phyloP scores from a whole-genome alignment of 35 echinoderm and acorn worm species.

The Heliocidaris erythrogramma region DNA sequence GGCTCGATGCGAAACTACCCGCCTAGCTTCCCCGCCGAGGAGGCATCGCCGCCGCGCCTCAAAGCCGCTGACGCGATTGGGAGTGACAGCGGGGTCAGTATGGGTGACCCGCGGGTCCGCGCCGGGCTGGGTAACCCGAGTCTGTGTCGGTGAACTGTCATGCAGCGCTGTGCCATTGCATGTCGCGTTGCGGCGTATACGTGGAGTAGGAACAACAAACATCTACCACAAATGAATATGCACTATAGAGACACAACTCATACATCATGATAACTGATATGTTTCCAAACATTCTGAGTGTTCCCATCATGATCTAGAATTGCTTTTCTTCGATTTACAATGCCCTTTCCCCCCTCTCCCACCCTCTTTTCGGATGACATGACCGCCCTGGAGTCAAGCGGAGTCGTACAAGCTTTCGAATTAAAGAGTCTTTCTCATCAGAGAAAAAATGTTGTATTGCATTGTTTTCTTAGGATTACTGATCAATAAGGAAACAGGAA shows the following conservation, averaged over 20 bases:
- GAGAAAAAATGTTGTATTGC: neutral
- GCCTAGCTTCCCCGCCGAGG: slow-evolving; percentile 12
- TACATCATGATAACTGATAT: slow-evolving; percentile 18
- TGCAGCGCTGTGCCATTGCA: neutral
- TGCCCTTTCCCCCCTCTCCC: neutral
- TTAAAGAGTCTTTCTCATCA: neutral
- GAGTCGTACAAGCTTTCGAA: neutral
- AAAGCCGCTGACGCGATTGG: neutral
- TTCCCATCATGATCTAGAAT: neutral
- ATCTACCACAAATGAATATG: slow-evolving; percentile 21
- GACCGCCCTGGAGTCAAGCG: neutral
- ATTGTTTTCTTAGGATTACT: neutral
- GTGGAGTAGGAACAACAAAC: neutral
- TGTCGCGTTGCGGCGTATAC: neutral
- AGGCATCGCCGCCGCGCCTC: slow-evolving; percentile 5
- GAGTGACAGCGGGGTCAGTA: slow-evolving; percentile 22
- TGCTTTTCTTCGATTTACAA: neutral
- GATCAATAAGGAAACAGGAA: too few species aligned
- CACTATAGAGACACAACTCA: neutral
- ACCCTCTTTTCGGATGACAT: neutral
- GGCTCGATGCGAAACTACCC: slow-evolving; percentile 28
- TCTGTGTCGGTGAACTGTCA: slow-evolving; percentile 2
- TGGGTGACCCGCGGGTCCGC: slow-evolving; percentile 23
- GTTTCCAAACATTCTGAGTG: neutral
- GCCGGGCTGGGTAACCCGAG: slow-evolving; percentile 47